phyloP scores from a whole-genome alignment of 1,140 invertebrate species.

The Drosophila funebris region DNA sequence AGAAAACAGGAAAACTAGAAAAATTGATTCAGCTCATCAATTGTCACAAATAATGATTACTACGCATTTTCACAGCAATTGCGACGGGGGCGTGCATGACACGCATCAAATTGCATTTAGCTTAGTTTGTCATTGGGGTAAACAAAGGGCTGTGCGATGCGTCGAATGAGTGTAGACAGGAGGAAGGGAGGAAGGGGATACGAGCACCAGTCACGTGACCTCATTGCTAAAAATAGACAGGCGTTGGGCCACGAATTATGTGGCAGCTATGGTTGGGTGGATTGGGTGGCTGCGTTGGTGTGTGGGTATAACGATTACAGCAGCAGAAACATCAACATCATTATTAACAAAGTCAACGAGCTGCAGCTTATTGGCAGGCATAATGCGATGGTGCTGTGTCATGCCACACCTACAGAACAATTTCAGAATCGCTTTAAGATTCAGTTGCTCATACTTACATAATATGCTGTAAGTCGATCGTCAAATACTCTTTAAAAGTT shows the following conservation, averaged over 20 bases:
- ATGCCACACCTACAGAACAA: constrained; percentile 20
- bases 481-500: background rate
- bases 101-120: constrained; percentile 81
- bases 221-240: constrained; percentile 64
- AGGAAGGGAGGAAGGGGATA: constrained; percentile 7
- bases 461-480: background rate
- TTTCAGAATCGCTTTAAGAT: constrained; percentile 34
- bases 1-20: constrained; percentile 23
- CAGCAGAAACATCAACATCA: constrained; percentile 56
- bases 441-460: constrained; percentile 24
- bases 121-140: constrained; percentile 70
- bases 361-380: constrained; percentile 46
- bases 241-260: background rate
- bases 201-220: constrained; percentile 70
- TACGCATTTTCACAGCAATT: constrained; percentile 63
- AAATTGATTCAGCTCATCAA: constrained; percentile 72
- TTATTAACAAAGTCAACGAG: constrained; percentile 76
- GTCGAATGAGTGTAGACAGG: background rate
- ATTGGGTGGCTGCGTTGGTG: background rate
- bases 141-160: constrained; percentile 35
- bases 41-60: constrained; percentile 82
- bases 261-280: background rate
- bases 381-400: constrained; percentile 48
- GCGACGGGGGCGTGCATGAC: constrained; percentile 47
- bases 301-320: constrained; percentile 13